Percentiles rank a stretch among this genome's conserved stretches.
Evolutionary conservation across 2,888 invertebrate genomes (phyloP).

Genomic region (Ennomos erosarius): DNA sequence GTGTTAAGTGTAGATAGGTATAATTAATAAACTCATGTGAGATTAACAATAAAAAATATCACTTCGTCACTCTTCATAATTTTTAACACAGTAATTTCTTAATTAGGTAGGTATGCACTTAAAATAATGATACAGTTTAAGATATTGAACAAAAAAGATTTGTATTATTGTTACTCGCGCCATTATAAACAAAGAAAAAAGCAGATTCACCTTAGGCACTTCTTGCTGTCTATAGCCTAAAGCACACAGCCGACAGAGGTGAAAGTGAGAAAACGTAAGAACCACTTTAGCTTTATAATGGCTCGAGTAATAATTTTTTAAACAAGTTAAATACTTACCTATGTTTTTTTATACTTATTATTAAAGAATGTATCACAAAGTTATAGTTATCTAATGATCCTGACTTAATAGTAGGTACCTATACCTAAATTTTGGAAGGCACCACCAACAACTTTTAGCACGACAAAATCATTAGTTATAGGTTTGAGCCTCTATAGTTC

Average conservation of each 20-base stretch:
- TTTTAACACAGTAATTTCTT: neutral
- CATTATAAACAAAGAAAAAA: no score
- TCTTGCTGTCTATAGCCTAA: no score
- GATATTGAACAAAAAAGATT: no score
- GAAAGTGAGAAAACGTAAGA: no score
- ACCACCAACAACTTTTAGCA: slow-evolving; percentile 7
- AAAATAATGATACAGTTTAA: neutral
- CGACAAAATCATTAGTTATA: neutral
- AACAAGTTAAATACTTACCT: no score
- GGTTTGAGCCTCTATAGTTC: neutral
- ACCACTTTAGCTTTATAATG: no score
- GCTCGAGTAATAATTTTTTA: no score
- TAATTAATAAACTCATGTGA: slow-evolving; percentile 49
- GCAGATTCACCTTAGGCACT: no score
- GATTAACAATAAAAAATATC: slow-evolving; percentile 49
- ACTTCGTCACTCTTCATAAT: slow-evolving; percentile 34
- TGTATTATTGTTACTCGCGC: no score
- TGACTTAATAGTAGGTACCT: neutral
- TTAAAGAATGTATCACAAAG: slow-evolving; percentile 10
- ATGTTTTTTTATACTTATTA: no score
- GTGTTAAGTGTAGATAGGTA: slow-evolving; percentile 53
- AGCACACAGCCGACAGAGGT: no score
- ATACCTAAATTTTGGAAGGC: slow-evolving; percentile 5
- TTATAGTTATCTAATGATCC: slow-evolving; percentile 1
- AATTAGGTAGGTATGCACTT: neutral